Evolutionary conservation across 2,888 invertebrate species (phyloP), one percentile per base, ranked within the genome.

Genomic region (Chloroclystis v-ata): DNA sequence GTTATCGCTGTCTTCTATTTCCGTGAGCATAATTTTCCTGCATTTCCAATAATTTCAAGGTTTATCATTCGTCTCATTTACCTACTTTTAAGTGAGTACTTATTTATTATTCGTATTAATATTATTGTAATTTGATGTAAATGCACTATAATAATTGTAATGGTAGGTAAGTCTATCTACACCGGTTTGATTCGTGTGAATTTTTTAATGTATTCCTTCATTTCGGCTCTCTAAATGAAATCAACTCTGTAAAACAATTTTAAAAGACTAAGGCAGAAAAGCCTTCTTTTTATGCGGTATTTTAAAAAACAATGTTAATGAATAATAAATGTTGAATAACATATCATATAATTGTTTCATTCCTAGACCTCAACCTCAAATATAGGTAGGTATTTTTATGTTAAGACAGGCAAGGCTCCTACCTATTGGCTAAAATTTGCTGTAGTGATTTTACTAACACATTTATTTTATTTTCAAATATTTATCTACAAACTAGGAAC

Each of bases 201-300:
- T 30, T 32, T 42, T 24, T 28, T 25, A 49, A 43, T 32, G 30
- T 11, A 42, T 49, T 53, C 61, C 58, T 54, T 57, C 56, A 55
- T 58, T 50, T 62, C 65, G 69, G 65, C 78, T 82, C 78, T 82
- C 73, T 73, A 82, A 82, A 82, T 82, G 78, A 82, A 84, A 78
- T 82, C 69, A 77, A 76, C 79, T 82, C 80, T 79, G 82, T 84
- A 81, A 79, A 76, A 69, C 65, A 72, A 44, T 33, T 74, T 67
- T 49, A 47, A 53, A 86, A 85, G 84, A 85, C 83, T 80, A 76
- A 73, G 85, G 83, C 82, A 74, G 57, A 20, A 73, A 80, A 65
- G 86, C 84, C 86, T 83, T 71, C 83, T 86, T 85, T 86, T 83
- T 86, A 85, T 85, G 83, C 83, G 78, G 84, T 86, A 83, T 85